Evolutionary conservation across 2,888 invertebrate species (phyloP), one percentile per base, ranked within the genome.

Genomic region (Cotesia congregata): DNA sequence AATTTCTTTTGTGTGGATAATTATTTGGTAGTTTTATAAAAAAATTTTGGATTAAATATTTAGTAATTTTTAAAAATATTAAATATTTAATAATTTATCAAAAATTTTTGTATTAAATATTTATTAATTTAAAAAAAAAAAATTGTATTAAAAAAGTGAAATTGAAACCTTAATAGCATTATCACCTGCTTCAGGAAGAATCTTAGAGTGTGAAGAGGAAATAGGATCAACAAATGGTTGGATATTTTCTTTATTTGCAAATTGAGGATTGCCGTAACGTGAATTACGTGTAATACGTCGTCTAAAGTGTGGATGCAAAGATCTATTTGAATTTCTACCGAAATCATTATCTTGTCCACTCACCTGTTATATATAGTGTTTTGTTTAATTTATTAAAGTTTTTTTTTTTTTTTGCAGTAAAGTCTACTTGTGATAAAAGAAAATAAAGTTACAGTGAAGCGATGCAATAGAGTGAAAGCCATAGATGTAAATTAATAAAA

Each of bases 261-360:
- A 79, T 72, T 81, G 83, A 64, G 78, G 78, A 67, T 78, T 79
- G 72, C 79, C 81, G 64, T 84, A 83, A 75, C 85, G 84, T 40
- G 85, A 83, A 64, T 83, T 85, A 70, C 85, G 82, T 59, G 82
- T 78, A 68, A 84, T 78, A 83, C 91, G 91, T 83, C 90, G 90
- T 83, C 90, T 89, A 83, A 90, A 90, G 72, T 90, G 90, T 77
- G 89, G 88, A 79, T 91, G 89, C 78, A 88, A 90, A 72, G 88
- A 88, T 77, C 86, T 86, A 79, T 88, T 90, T 78, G 90, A 90
- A 82, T 89, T 88, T 77, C 86, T 85, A 59, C 84, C 87, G 81
- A 90, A 90, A 82, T 90, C 90, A 81, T 87, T 87, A 64, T 87
- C 90, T 83, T 90, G 89, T 81, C 88, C 88, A 73, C 83, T 84